Percentiles rank a stretch among this genome's conserved stretches.
These are phyloP conservation scores for Clarias magur DNA, from an alignment of 2,113 vertebrate species.

Conservation along the genomic window DNA sequence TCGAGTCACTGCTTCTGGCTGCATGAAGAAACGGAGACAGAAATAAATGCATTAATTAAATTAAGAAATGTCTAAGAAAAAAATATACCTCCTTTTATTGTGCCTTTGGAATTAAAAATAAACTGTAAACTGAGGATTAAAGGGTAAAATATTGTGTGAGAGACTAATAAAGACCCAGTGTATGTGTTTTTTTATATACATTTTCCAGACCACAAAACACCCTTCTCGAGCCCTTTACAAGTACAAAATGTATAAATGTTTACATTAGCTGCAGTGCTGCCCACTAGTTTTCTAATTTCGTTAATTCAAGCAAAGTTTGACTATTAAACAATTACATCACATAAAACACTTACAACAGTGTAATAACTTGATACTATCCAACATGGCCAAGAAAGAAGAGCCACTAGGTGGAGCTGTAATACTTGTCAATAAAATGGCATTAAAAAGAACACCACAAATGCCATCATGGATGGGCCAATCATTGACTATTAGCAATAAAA, in stretches of 20 bases:
- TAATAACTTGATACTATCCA: background rate
- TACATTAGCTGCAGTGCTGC: background rate
- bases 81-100: background rate
- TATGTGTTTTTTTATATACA: background rate
- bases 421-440: background rate
- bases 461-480: background rate
- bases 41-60: background rate
- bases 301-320: background rate
- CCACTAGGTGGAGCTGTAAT: background rate
- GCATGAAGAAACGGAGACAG: slow-evolving; percentile 41
- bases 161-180: background rate
- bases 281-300: background rate
- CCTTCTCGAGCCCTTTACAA: background rate
- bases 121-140: background rate
- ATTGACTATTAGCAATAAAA: background rate
- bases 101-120: background rate
- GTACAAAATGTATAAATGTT: background rate
- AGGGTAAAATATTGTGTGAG: background rate
- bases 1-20: slow-evolving; percentile 99
- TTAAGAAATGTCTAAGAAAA: background rate
- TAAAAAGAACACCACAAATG: background rate
- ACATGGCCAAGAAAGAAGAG: background rate
- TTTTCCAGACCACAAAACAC: background rate
- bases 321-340: background rate
- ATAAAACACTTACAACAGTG: background rate